Base-by-base conservation (phyloP, 2,113 vertebrate species). In the Clarias macrocephalus region DNA sequence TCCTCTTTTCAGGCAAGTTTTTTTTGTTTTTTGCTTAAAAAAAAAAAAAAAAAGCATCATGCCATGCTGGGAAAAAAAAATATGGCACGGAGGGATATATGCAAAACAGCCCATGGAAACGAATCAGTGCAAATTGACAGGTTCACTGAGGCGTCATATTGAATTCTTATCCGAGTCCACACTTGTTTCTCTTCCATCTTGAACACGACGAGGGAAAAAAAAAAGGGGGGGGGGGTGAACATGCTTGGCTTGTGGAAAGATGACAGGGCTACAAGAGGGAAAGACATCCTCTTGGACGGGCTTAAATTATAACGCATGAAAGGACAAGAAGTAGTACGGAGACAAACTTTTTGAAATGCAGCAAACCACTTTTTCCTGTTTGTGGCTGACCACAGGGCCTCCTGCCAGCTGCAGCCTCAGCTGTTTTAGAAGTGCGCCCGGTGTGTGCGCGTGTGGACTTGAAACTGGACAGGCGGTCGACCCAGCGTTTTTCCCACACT, bases 401-500 rank as follows among this genome's bases (percentile, higher is more conserved):
- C 48, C 48, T 83, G 62, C 82, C 42, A 68, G 82, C 48, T 30
- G 42, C 3, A 30, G 25, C 8, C 65, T 83, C 18, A 6, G 77
- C 56, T 33, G 54, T 59, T 60, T 59, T 60, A 21, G 56, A 28
- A 1, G 56, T 42, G 19, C 62, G 79, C 57, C 62, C 19, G 15
- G 18, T 3, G 23, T 48, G 79, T 63, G 59, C 12, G 52, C 9
- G n/a, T 23, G 25, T 21, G 48, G 63, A 70, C 65, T 33, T 59
- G 28, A 56, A 57, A 54, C 48, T 8, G 30, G 48, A 68, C 66
- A 57, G 79, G 82, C 57, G 30, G 79, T n/a, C 30, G 3, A 48
- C 2, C 8, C 23, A 9, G 80, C 75, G 42, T 62, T 83, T 83
- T 86, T 90, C 87, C 89, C 87, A 86, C 85, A 84, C 84, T 81